A percentile compares a stretch with the other conserved stretches of the same genome.
phyloP scores from a whole-genome alignment of 2,113 vertebrate genomes.

The Elachura formosa region DNA sequence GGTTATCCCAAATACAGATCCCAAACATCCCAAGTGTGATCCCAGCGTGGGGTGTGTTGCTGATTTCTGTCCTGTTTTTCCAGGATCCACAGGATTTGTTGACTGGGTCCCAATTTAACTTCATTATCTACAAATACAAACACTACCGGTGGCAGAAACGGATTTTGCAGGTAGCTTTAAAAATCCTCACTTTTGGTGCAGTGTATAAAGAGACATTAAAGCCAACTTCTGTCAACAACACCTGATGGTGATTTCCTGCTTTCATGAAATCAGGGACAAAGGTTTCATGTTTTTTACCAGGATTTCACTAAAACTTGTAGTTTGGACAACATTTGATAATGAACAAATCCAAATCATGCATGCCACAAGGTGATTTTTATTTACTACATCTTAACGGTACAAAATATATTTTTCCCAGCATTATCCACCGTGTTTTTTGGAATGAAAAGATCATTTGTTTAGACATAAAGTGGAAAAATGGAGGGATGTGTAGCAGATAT shows the following conservation, averaged over 20 bases:
- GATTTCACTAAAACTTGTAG: background rate
- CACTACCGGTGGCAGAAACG: slow-evolving; percentile 80
- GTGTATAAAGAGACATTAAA: background rate
- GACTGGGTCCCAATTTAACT: slow-evolving; percentile 68
- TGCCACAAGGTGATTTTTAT: background rate
- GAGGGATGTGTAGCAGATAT: background rate
- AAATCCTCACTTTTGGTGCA: background rate
- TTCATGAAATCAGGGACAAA: background rate
- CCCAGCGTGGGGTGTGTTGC: background rate
- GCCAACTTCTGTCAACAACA: accelerated
- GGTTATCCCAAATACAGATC: no score
- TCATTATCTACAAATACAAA: slow-evolving; percentile 75
- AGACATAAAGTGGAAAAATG: background rate
- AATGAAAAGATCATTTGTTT: background rate
- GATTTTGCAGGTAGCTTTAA: slow-evolving; percentile 71
- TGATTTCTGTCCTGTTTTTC: slow-evolving; percentile 11
- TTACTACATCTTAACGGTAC: background rate
- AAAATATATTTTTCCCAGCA: background rate
- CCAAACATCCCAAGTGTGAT: no score
- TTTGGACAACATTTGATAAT: background rate
- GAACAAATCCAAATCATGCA: background rate
- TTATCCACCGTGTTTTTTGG: accelerated
- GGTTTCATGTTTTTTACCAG: background rate
- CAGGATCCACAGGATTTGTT: slow-evolving; percentile 56
- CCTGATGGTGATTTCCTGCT: background rate